Evolutionary conservation across 2,888 invertebrate species (phyloP).

Genomic region (Crematogaster levior): DNA sequence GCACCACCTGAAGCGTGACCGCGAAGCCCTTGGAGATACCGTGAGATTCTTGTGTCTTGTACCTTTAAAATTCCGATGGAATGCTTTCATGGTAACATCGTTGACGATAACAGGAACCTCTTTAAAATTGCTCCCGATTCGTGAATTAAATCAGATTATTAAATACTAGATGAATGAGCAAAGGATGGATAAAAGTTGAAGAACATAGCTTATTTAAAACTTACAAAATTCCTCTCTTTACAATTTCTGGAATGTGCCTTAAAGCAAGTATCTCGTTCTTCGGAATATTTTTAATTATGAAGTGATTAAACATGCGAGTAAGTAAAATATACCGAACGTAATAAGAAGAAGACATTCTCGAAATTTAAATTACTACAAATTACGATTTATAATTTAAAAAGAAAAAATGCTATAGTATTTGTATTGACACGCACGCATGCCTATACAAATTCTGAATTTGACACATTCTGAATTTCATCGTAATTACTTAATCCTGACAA

Average conservation of each 20-base stretch:
- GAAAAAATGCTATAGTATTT: no score
- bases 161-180: constrained; percentile 40
- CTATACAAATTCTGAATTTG: no score
- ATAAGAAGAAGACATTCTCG: constrained; percentile 3
- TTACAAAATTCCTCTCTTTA: constrained; percentile 42
- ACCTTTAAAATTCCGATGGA: constrained; percentile 36
- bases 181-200: constrained; percentile 27
- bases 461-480: no score
- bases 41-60: constrained; percentile 15
- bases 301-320: constrained; percentile 45
- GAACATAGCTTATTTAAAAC: constrained; percentile 46
- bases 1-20: constrained; percentile 43
- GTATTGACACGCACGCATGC: no score
- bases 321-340: constrained; percentile 38
- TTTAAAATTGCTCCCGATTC: constrained; percentile 39
- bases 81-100: constrained; percentile 33
- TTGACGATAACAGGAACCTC: constrained; percentile 33
- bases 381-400: background rate
- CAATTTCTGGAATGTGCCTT: constrained; percentile 41
- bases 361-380: constrained; percentile 32
- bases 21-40: constrained; percentile 19
- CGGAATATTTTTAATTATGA: constrained; percentile 51
- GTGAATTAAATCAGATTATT: constrained; percentile 52
- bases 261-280: constrained; percentile 31
- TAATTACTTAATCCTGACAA: no score